A percentile compares a stretch with the other conserved stretches of the same genome.
Evolutionary conservation across 64 coral and sea anemone species (phyloP).

Genomic region (Pachyseris speciosa): DNA sequence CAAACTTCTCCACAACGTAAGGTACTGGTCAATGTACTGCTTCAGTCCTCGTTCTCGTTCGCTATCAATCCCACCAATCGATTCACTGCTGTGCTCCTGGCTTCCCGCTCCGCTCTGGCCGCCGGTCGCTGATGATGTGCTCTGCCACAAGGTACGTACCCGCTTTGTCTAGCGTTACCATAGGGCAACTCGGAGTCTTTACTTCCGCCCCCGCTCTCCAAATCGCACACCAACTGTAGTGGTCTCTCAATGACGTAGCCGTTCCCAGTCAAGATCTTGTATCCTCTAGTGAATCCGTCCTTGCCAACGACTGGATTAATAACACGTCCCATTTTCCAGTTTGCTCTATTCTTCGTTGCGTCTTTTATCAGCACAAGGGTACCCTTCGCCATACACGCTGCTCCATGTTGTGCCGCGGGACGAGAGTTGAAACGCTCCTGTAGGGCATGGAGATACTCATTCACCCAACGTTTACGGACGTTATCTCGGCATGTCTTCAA

Average conservation of each 20-base stretch:
- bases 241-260: constrained; percentile 7
- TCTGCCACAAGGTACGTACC: no score
- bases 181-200: background rate
- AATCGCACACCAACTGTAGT: constrained; percentile 38
- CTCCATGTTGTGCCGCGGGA: background rate
- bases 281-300: constrained; percentile 24
- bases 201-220: constrained; percentile 2
- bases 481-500: background rate
- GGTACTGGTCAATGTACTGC: background rate
- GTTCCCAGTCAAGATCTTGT: background rate
- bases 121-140: background rate
- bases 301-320: constrained; percentile 1
- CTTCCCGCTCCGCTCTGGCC: background rate
- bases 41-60: background rate
- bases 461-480: constrained; percentile 2
- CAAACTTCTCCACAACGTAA: background rate
- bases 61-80: background rate
- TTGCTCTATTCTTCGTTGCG: constrained; percentile 2
- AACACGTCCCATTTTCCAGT: constrained; percentile 28
- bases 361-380: background rate
- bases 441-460: background rate
- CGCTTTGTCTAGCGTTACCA: background rate
- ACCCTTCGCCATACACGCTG: background rate
- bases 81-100: background rate
- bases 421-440: background rate